Evolutionary conservation across 1,140 invertebrate genomes (phyloP).

Genomic region (Achroia grisella): DNA sequence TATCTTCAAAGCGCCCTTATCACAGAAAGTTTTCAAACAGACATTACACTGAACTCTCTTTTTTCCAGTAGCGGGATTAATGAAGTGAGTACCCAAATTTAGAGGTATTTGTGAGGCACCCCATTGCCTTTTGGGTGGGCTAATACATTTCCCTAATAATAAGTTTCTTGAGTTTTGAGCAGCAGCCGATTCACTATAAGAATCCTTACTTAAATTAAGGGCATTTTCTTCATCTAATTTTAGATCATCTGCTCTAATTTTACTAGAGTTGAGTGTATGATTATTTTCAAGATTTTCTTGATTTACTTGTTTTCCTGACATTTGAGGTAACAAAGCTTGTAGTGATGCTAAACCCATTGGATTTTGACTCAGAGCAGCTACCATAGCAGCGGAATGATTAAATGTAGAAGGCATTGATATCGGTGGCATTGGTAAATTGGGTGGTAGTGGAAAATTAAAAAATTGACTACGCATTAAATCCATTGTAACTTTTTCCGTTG

Average conservation of each 20-base stretch:
- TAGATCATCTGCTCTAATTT: conserved; percentile 57
- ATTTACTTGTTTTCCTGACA: conserved; percentile 45
- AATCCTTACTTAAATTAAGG: conserved; percentile 80
- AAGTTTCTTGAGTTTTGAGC: conserved; percentile 65
- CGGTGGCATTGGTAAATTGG: conserved; percentile 78
- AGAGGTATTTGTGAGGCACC: conserved; percentile 86
- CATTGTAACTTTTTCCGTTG: conserved; percentile 63
- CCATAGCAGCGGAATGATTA: conserved; percentile 74
- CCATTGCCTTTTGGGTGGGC: conserved; percentile 93
- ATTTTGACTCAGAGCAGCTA: conserved; percentile 69
- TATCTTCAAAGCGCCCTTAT: conserved; percentile 99
- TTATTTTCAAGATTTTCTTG: conserved; percentile 38
- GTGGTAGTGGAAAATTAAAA: conserved; percentile 75
- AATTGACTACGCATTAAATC: conserved; percentile 76
- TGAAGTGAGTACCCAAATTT: conserved; percentile 91
- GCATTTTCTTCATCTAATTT: conserved; percentile 81
- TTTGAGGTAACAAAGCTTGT: conserved; percentile 60
- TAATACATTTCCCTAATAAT: conserved; percentile 83
- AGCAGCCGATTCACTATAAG: conserved; percentile 43
- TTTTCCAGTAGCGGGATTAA: conserved; percentile 93
- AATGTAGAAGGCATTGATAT: conserved; percentile 65
- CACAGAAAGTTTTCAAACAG: conserved; percentile 99
- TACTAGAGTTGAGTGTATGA: conserved; percentile 23
- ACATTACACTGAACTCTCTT: conserved; percentile 98
- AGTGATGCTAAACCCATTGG: conserved; percentile 62